These are phyloP conservation scores for Euwallacea fornicatus DNA, from an alignment of 1,140 invertebrate genomes.

Conservation along the genomic window DNA sequence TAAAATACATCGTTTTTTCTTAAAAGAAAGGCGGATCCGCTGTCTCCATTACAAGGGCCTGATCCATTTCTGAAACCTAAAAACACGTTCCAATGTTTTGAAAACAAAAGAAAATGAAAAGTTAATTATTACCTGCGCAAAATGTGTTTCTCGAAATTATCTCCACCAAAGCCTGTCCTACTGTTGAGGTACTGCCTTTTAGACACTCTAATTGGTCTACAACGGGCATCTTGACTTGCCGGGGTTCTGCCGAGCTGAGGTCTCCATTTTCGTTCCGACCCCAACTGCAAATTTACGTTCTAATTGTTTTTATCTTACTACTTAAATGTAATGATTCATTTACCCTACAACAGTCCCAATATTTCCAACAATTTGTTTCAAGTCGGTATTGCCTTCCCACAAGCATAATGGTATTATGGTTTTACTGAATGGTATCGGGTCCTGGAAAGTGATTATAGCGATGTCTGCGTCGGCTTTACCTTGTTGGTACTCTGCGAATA, in stretches of 20 bases:
- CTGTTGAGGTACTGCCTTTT: slow-evolving; percentile 49
- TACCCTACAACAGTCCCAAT: slow-evolving; percentile 55
- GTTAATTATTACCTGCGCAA: slow-evolving; percentile 56
- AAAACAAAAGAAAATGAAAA: neutral
- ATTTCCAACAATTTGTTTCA: slow-evolving; percentile 51
- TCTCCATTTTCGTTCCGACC: slow-evolving; percentile 60
- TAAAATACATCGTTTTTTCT: slow-evolving; percentile 50
- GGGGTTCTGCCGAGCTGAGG: slow-evolving; percentile 56
- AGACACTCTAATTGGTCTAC: slow-evolving; percentile 61
- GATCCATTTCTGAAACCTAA: slow-evolving; percentile 46
- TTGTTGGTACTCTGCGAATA: slow-evolving; percentile 46
- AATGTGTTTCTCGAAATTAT: slow-evolving; percentile 62
- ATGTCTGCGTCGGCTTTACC: slow-evolving; percentile 48
- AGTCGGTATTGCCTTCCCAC: slow-evolving; percentile 54
- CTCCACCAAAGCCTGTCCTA: slow-evolving; percentile 38
- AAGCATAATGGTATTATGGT: slow-evolving; percentile 61
- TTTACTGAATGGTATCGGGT: slow-evolving; percentile 44
- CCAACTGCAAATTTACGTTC: slow-evolving; percentile 51
- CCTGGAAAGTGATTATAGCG: slow-evolving; percentile 42
- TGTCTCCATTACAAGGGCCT: slow-evolving; percentile 52
- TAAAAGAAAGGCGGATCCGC: slow-evolving; percentile 49
- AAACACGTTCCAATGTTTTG: slow-evolving; percentile 23
- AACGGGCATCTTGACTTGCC: slow-evolving; percentile 59
- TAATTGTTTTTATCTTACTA: neutral
- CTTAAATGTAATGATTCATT: neutral